Evolutionary conservation across 1,140 invertebrate genomes (phyloP), one percentile per base, ranked within the genome.

Genomic region (Microplitis demolitor): DNA sequence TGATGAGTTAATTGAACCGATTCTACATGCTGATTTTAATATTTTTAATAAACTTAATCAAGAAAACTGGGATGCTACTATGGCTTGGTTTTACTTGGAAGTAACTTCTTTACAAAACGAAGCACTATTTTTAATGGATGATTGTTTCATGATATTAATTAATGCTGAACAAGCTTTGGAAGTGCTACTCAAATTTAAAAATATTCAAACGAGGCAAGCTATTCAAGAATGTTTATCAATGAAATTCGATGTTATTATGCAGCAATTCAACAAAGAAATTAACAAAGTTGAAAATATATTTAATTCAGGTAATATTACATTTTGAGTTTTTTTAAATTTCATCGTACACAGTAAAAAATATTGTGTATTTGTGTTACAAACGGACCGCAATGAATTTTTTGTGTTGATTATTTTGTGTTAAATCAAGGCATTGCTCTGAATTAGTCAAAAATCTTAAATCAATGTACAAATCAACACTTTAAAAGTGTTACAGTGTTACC

Each of bases 221-320:
- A 93, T 97, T 58, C 90, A 92, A 64, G 85, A 91, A 3, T 91
- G 93, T 76, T 84, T 97, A 51, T 87, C 92, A 74, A 91, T 90
- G 16, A 97, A 97, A 80, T 96, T 96, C 82, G 93, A 96, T 69
- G 90, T 94, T 11, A 91, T 97, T n/a, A 89, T 97, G 83, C 88
- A 92, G 34, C 94, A 96, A 78, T 97, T 96, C 82, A 91, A 90
- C 67, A 92, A 93, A 74, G 96, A 97, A 88, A 91, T 97, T 31
- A 87, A 89, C 68, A 86, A 84, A 0, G 88, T 95, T 1, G 91
- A 93, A 76, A 83, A 89, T 45, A 89, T 90, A 64, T 95, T 93
- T 79, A 88, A 90, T 72, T 91, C 91, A 85, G 85, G 86, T 87
- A 69, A 33, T 9, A 6, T 24, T 24, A 24, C 24, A 24, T 24